Base-by-base conservation (phyloP, 2,888 invertebrate genomes). In the Romanomermis culicivorax region DNA sequence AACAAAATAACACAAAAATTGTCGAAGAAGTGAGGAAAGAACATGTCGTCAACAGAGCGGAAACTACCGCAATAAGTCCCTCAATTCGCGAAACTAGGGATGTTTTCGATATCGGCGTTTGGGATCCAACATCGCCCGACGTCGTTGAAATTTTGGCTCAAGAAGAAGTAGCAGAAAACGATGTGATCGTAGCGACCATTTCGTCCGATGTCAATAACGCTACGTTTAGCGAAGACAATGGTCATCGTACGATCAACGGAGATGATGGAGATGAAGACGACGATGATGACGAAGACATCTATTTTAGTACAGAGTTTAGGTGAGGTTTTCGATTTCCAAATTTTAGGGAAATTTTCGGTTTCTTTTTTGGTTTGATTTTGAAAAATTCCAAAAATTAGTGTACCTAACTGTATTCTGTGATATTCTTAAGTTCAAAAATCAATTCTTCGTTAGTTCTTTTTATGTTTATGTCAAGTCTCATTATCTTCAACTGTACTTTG, bases 31-130 rank as follows among this genome's bases (percentile, higher is more conserved):
- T n/a, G 7, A 36, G 36, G 36, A 11, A 36, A 36, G 17, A 36
- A 36, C 17, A 11, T 36, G 7, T 36, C 36, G 20, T 47, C 47
- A 20, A 17, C n/a, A 7, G 14, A 20, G n/a, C 23, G 23, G 20
- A 47, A 47, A 36, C 36, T 17, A 26, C 4, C 27, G 23, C 51
- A 4, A n/a, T 27, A 17, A 27, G 29, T 14, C 7, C 24, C 7
- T 4, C 14, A 7, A 17, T 3, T n/a, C 25, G 29, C 4, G 29
- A 7, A 4, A 20, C 23, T 25, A 27, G 51, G 4, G 20, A 7
- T 50, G 45, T 52, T 25, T 65, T 64, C 53, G 58, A 59, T n/a
- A 64, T 68, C 49, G 65, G 65, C 27, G 63, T 67, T 4, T 68
- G 67, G 67, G 64, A 68, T 59, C 66, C 67, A 14, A 51, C 53